These are phyloP conservation scores for Trachurus trachurus DNA, from an alignment of 2,797 vertebrate species.

Conservation along the genomic window DNA sequence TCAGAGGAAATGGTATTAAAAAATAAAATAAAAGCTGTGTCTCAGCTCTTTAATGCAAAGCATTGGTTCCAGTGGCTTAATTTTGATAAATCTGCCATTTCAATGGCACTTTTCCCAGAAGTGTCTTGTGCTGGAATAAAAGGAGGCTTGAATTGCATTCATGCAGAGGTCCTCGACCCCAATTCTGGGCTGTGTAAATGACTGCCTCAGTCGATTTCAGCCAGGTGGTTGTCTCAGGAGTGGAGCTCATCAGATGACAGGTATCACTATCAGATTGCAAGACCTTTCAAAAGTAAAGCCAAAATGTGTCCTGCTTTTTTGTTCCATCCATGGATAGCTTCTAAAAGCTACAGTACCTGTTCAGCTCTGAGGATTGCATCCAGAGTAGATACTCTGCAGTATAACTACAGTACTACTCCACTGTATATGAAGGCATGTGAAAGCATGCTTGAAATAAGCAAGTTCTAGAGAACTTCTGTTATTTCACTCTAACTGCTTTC, in stretches of 20 bases:
- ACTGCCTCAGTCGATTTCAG: conserved; percentile 70
- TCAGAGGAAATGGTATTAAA: conserved; percentile 4
- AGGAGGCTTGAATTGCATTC: conserved; percentile 62
- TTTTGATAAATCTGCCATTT: conserved; percentile 57
- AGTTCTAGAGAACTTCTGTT: too few species aligned
- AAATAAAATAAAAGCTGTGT: conserved; percentile 16
- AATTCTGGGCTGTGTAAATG: conserved; percentile 73
- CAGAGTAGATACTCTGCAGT: background rate
- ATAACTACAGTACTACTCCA: too few species aligned
- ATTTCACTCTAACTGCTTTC: too few species aligned
- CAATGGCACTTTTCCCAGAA: conserved; percentile 5
- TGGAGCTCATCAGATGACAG: conserved; percentile 51
- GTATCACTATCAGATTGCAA: conserved; percentile 48
- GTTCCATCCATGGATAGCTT: background rate
- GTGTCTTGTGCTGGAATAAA: conserved; percentile 27
- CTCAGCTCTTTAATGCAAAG: conserved; percentile 21
- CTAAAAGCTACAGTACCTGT: background rate
- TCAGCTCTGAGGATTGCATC: background rate
- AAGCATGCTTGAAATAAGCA: too few species aligned
- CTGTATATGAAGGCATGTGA: too few species aligned
- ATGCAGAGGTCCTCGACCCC: conserved; percentile 69
- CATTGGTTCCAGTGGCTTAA: conserved; percentile 29
- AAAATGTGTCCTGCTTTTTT: conserved; percentile 37
- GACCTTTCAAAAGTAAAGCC: conserved; percentile 52
- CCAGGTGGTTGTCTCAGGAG: conserved; percentile 49